A percentile compares a stretch with the other conserved stretches of the same genome.
These are phyloP conservation scores for Catonia carolina DNA, from an alignment of 2,888 invertebrate genomes.

Conservation along the genomic window DNA sequence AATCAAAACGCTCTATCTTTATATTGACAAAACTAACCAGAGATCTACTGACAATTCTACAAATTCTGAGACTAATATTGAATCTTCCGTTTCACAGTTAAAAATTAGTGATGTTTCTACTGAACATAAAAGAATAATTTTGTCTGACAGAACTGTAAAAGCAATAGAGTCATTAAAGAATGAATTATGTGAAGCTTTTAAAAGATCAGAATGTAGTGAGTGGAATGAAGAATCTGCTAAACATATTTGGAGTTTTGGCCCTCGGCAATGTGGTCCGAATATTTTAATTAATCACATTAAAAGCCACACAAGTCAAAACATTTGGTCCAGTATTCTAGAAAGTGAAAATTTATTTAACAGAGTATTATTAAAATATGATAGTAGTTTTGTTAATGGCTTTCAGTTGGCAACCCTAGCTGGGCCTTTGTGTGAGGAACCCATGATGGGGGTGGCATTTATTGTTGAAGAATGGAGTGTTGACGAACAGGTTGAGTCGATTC, in stretches of 20 bases:
- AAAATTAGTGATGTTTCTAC: slow-evolving; percentile 3
- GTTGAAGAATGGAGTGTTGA: slow-evolving; percentile 74
- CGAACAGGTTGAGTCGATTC: slow-evolving; percentile 31
- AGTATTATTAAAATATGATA: slow-evolving; percentile 48
- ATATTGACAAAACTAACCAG: too few species aligned
- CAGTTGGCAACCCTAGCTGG: slow-evolving; percentile 82
- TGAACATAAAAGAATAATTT: background rate
- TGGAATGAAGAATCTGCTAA: slow-evolving; percentile 46
- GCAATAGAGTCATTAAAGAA: slow-evolving; percentile 47
- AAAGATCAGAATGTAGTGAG: slow-evolving; percentile 48
- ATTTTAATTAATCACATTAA: slow-evolving; percentile 73
- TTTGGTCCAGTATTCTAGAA: slow-evolving; percentile 16
- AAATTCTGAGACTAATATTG: background rate
- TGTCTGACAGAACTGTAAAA: slow-evolving; percentile 41
- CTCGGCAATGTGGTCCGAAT: slow-evolving; percentile 82
- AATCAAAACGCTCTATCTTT: slow-evolving; percentile 57
- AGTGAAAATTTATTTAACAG: slow-evolving; percentile 22
- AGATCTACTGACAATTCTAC: too few species aligned
- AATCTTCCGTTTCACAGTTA: background rate
- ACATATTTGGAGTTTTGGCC: slow-evolving; percentile 88
- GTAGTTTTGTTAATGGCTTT: slow-evolving; percentile 78
- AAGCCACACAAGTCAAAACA: slow-evolving; percentile 35
- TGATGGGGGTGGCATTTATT: slow-evolving; percentile 90
- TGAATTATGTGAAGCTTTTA: slow-evolving; percentile 55
- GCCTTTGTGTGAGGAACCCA: slow-evolving; percentile 93